Percentiles rank a stretch among this genome's conserved stretches.
Evolutionary conservation across 2,888 invertebrate genomes (phyloP).

Genomic region (Agrotis puta): DNA sequence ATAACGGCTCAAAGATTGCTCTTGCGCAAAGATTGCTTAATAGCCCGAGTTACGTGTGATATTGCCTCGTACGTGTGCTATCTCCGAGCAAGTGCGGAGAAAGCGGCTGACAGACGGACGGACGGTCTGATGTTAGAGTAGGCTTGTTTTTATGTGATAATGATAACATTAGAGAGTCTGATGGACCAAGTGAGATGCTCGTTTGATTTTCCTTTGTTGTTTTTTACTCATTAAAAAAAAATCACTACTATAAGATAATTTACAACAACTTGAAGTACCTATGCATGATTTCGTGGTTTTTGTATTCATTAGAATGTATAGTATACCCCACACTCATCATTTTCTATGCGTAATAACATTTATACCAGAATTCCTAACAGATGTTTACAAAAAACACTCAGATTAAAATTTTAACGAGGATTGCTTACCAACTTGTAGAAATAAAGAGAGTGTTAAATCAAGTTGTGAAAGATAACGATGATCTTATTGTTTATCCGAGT

Average conservation of each 20-base stretch:
- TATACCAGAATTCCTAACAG: too few relatives aligned
- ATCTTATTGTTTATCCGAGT: background rate
- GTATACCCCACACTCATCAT: too few relatives aligned
- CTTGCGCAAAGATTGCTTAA: constrained; percentile 17
- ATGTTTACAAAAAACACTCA: too few relatives aligned
- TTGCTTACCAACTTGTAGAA: too few relatives aligned
- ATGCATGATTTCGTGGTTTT: too few relatives aligned
- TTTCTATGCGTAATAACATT: too few relatives aligned
- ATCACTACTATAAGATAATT: too few relatives aligned
- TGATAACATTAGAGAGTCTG: constrained; percentile 18
- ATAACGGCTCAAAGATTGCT: constrained; percentile 9
- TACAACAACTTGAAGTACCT: too few relatives aligned
- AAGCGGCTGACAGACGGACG: constrained; percentile 31
- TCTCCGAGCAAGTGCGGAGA: constrained; percentile 33
- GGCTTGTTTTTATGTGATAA: constrained; percentile 27
- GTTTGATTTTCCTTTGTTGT: constrained; percentile 1
- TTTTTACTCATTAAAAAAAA: background rate
- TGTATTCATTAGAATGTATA: too few relatives aligned
- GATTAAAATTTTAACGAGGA: too few relatives aligned
- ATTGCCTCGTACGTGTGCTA: constrained; percentile 34
- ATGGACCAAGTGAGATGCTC: background rate
- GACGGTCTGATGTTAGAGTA: background rate
- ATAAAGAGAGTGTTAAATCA: too few relatives aligned
- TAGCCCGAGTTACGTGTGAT: constrained; percentile 16
- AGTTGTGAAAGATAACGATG: background rate